Evolutionary conservation across 2,888 invertebrate species (phyloP), one percentile per base, ranked within the genome.

Genomic region (Drosophila borborema): DNA sequence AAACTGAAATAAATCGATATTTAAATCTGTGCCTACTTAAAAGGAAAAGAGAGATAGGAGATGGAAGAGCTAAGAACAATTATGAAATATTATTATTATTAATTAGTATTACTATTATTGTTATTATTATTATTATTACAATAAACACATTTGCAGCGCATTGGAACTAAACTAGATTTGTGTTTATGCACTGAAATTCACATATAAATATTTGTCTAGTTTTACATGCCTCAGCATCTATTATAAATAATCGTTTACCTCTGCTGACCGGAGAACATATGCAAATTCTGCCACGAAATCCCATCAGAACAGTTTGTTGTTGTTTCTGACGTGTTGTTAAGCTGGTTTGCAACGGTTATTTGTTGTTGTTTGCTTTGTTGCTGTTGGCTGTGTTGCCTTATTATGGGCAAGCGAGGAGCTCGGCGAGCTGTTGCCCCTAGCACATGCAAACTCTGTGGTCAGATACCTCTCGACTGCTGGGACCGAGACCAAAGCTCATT

Each of bases 241-340:
- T 40, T 48, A 31, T 49, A 60, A 20, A 31, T 49, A 60, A 16
- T 49, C 18, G 14, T 40, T 49, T 48, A n/a, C 38, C 38, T 38
- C 18, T 23, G 23, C 38, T 10, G n/a, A 5, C 38, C 43, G 8
- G 28, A 16, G 12, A 60, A 31, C 51, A 58, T 41, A 58, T 59
- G 55, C 9, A 58, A 77, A 68, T 71, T 55, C 49, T 53, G 40
- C 31, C 12, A 20, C 12, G 45, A 61, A 61, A 63, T 38, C 20
- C 45, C 54, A 31, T 49, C 36, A 36, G 6, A 38, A 16, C 3
- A 48, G 12, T 16, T 59, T 60, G 41, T 18, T 59, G 28, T 31
- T 58, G 53, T 18, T 56, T 28, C 12, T n/a, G 38, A 6, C 0
- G 40, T 36, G 34, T 28, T 28, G 28, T 28, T 59, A 28, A 28